Evolutionary conservation across 2,888 invertebrate species (phyloP).

Genomic region (Palloptera scutellata): DNA sequence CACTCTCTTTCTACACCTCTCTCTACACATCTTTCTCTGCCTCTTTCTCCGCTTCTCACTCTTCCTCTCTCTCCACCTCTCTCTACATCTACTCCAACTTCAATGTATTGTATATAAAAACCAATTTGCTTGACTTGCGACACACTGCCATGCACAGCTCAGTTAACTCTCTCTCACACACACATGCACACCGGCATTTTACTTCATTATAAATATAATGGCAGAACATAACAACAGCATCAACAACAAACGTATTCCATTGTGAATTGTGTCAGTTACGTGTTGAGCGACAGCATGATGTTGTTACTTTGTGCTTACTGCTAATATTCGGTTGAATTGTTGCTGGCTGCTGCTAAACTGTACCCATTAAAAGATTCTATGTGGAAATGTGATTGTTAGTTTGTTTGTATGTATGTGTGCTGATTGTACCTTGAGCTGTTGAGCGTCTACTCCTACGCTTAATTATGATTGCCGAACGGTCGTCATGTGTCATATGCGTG

Average conservation of each 20-base stretch:
- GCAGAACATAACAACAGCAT: neutral
- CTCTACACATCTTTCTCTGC: no score
- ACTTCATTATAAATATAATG: no score
- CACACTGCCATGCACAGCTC: no score
- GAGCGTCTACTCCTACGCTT: neutral
- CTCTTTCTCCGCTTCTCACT: no score
- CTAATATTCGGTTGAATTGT: neutral
- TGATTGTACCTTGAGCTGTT: neutral
- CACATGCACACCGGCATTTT: no score
- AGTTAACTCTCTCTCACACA: no score
- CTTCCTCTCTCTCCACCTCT: no score
- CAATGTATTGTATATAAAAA: no score
- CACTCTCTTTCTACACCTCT: no score
- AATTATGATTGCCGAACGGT: neutral
- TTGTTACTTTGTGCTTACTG: neutral
- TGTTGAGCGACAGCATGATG: neutral
- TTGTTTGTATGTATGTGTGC: neutral
- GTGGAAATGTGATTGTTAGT: neutral
- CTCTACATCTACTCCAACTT: no score
- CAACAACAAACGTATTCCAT: neutral
- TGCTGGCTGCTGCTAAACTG: neutral
- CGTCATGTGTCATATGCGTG: conserved; percentile 2
- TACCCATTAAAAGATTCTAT: no score
- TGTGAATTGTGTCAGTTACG: neutral
- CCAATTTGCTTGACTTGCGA: no score